Conservation (phyloP, 2,888 invertebrate species). For the Dicyrtoma fusca region DNA sequence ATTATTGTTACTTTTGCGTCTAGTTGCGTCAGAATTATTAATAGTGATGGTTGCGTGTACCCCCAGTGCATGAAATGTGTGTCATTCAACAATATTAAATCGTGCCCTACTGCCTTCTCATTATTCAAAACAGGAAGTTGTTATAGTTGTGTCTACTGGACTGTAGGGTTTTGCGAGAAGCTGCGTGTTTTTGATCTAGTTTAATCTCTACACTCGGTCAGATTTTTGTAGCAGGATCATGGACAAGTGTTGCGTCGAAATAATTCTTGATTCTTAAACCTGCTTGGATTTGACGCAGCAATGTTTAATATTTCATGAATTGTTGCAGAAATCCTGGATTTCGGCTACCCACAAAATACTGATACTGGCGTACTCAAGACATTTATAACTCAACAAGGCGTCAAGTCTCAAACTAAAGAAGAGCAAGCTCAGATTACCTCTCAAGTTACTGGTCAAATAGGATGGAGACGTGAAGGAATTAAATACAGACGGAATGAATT, state of each 20-base stretch:
- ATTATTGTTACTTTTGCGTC: too few relatives aligned
- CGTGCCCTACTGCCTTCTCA: too few relatives aligned
- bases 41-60: too few relatives aligned
- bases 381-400: constrained; percentile 99
- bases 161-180: too few relatives aligned
- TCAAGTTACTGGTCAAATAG: constrained; percentile 97
- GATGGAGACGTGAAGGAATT: constrained; percentile 98
- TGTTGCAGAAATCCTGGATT: constrained; percentile 89
- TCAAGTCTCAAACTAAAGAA: constrained; percentile 97
- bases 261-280: not conserved
- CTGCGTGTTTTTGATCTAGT: too few relatives aligned
- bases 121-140: too few relatives aligned
- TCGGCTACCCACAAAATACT: constrained; percentile 99
- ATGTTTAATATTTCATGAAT: too few relatives aligned
- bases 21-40: too few relatives aligned
- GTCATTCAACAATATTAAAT: too few relatives aligned
- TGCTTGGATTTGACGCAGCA: not conserved
- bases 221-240: not conserved
- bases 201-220: too few relatives aligned
- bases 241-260: not conserved
- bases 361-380: constrained; percentile 99
- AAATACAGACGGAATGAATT: constrained; percentile 98
- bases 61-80: too few relatives aligned
- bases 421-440: constrained; percentile 99
- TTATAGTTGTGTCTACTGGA: too few relatives aligned